Evolutionary conservation across 2,888 invertebrate species (phyloP).

Genomic region (Chalcis sispes): DNA sequence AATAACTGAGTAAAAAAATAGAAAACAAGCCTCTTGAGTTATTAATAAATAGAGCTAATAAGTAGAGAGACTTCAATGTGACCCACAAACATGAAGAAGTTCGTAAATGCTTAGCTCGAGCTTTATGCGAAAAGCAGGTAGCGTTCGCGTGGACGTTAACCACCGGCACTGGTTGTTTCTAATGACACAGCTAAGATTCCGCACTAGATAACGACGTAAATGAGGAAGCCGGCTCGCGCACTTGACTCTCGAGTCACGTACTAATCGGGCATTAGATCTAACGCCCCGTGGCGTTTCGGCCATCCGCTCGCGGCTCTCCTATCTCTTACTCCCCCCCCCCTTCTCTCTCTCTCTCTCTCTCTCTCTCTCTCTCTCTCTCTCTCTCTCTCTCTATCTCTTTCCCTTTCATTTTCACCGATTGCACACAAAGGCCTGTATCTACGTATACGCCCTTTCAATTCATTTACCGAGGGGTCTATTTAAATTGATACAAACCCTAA

Average conservation of each 20-base stretch:
- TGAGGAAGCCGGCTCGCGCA: constrained; percentile 29
- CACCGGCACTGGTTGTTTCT: neutral
- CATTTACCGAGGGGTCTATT: constrained; percentile 15
- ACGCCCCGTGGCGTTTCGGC: constrained; percentile 23
- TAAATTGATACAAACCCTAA: constrained; percentile 20
- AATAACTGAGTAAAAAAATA: too few species aligned
- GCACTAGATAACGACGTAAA: constrained; percentile 30
- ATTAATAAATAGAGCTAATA: too few species aligned
- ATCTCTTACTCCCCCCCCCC: neutral
- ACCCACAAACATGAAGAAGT: too few species aligned
- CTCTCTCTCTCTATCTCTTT: neutral
- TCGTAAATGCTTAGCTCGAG: too few species aligned
- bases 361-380: too few species aligned
- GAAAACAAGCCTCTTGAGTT: too few species aligned
- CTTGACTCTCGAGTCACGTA: constrained; percentile 40
- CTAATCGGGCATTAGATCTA: constrained; percentile 50
- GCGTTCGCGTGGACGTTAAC: too few species aligned
- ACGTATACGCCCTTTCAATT: constrained; percentile 5
- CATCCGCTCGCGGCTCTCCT: neutral
- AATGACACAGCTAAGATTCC: constrained; percentile 41
- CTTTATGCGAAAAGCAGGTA: too few species aligned
- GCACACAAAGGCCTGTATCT: neutral
- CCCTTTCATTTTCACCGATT: neutral
- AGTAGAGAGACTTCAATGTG: too few species aligned
- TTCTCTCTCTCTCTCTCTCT: neutral